Evolutionary conservation across 2,113 vertebrate species (phyloP).

Genomic region (Chionis minor): DNA sequence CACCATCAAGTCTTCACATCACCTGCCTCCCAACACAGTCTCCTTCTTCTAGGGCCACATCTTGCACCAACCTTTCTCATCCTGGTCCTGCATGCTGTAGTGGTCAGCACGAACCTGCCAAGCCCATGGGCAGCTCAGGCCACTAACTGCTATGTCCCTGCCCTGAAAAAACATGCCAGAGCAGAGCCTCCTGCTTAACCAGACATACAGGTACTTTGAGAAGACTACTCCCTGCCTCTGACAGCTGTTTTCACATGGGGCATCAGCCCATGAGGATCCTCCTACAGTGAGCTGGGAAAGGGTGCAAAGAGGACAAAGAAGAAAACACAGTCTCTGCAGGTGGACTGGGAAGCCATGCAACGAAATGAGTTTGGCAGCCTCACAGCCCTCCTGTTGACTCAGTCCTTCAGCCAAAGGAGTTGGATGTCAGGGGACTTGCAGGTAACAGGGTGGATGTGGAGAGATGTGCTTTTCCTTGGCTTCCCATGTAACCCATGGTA

Average conservation of each 20-base stretch:
- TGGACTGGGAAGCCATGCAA: neutral
- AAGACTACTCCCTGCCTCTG: neutral
- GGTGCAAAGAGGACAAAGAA: neutral
- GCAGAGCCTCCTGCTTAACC: neutral
- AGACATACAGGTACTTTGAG: neutral
- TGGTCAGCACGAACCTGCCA: neutral
- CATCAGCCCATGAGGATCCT: neutral
- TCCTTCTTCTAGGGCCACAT: neutral
- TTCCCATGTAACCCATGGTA: accelerated
- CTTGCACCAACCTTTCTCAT: neutral
- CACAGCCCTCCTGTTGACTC: neutral
- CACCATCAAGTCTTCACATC: neutral
- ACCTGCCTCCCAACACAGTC: neutral
- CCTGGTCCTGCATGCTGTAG: neutral
- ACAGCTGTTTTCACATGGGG: neutral
- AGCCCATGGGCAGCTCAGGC: neutral
- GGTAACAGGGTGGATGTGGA: neutral
- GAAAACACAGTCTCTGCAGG: neutral
- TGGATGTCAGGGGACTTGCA: neutral
- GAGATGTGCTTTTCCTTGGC: neutral
- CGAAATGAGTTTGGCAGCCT: neutral
- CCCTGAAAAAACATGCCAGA: neutral
- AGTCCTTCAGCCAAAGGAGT: neutral
- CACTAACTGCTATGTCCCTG: neutral
- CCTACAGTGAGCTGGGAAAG: neutral